A percentile compares a stretch with the other conserved stretches of the same genome.
Conservation (phyloP, 2,797 vertebrate species). For the Gymnothorax reevesii region DNA sequence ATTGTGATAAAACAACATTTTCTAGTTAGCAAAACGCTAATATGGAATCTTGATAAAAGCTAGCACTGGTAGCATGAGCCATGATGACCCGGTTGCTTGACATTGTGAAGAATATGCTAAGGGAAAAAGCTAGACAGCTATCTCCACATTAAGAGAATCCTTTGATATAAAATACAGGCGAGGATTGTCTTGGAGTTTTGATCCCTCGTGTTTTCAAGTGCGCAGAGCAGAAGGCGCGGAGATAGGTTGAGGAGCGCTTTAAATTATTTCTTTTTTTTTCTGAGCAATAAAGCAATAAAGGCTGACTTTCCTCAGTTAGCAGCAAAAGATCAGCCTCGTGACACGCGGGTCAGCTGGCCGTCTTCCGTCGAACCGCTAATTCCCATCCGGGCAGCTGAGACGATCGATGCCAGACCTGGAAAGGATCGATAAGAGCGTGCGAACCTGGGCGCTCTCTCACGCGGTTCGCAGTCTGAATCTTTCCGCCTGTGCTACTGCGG, state of each 20-base stretch:
- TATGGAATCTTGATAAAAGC: not conserved
- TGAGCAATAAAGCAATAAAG: too few species aligned
- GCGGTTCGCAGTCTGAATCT: not conserved
- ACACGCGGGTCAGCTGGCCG: too few species aligned
- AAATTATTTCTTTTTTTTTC: too few species aligned
- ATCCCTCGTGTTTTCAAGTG: not conserved
- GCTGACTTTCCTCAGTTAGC: not conserved
- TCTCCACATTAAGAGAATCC: not conserved
- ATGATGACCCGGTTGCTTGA: not conserved
- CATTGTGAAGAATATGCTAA: not conserved
- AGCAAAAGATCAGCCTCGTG: not conserved
- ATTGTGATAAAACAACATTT: not conserved
- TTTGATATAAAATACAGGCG: not conserved
- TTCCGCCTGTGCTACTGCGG: not conserved
- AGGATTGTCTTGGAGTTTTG: not conserved
- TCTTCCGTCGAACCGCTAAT: not conserved
- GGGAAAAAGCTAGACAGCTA: not conserved
- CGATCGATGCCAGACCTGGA: not conserved
- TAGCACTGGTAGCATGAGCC: not conserved
- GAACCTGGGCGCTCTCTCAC: not conserved
- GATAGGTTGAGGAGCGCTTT: not conserved
- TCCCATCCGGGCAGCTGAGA: not conserved
- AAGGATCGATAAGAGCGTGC: not conserved
- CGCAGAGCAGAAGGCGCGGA: not conserved
- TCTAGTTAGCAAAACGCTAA: not conserved